Base-by-base conservation (phyloP, 2,797 vertebrate species). In the Chelonia mydas region DNA sequence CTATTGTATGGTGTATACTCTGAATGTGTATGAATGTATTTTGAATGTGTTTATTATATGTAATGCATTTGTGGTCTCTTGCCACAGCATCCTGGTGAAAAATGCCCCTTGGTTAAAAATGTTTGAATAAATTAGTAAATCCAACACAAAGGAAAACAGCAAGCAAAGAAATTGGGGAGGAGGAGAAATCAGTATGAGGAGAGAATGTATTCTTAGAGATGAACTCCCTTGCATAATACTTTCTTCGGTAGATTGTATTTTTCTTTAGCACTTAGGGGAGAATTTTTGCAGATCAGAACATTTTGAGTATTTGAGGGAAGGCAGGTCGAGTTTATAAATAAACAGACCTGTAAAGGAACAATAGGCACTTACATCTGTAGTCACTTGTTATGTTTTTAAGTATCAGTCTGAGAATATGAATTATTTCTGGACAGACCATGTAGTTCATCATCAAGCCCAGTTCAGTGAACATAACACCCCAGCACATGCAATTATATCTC, bases 61-160 rank as follows among this genome's bases (percentile, higher is more conserved):
- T 96, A 96, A 96, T 76, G 94, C 90, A 96, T 98, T 95, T 96
- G 95, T 95, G 91, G 96, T 98, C 96, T 96, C 96, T 96, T 98
- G 94, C 96, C 94, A 95, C 93, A 95, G 95, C 88, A 96, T 81
- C 87, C 96, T 90, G 87, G 94, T 98, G 88, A 96, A 98, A 98
- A 97, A 97, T 53, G 2, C 89, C 95, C 95, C 92, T 89, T 86
- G 90, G 79, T 97, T 97, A 96, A 89, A 96, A 97, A 93, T 83
- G 88, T 86, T 97, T 90, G 95, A 98, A 97, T 98, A 97, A 98
- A 97, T 98, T 97, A 98, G 94, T 97, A 97, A 97, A 95, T 92
- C 88, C 86, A 96, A 89, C 89, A 96, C 94, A 97, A 96, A 97
- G 84, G 83, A 97, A 95, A 91, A 96, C 41, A 90, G 82, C 53